These are phyloP conservation scores for Atta cephalotes DNA, from an alignment of 1,140 invertebrate genomes.

Conservation along the genomic window DNA sequence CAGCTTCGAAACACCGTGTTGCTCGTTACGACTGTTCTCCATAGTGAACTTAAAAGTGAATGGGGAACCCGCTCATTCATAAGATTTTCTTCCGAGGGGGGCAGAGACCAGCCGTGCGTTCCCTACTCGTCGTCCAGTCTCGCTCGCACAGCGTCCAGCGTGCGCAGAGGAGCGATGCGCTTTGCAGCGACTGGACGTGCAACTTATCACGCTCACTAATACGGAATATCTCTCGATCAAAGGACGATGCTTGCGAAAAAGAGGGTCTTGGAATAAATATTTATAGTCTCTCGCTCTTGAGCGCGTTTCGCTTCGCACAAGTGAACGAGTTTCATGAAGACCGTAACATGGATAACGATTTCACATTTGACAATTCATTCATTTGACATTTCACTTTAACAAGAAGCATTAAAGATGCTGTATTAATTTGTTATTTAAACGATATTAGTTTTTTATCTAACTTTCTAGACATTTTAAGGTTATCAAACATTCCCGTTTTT, in stretches of 20 bases:
- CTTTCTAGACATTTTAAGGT: background rate
- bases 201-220: slow-evolving; percentile 20
- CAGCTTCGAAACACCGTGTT: slow-evolving; percentile 21
- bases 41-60: slow-evolving; percentile 82
- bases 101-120: slow-evolving; percentile 54
- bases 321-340: background rate
- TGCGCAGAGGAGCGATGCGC: slow-evolving; percentile 15
- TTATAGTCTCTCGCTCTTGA: background rate
- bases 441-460: too few relatives aligned
- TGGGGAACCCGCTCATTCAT: slow-evolving; percentile 84
- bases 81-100: slow-evolving; percentile 83
- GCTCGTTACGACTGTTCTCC: slow-evolving; percentile 73
- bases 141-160: slow-evolving; percentile 33
- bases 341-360: background rate
- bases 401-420: background rate
- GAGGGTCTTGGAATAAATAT: slow-evolving; percentile 19
- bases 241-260: slow-evolving; percentile 22
- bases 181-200: slow-evolving; percentile 50
- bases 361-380: background rate
- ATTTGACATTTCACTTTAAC: background rate
- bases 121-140: slow-evolving; percentile 68
- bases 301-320: background rate
- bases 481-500: too few relatives aligned
- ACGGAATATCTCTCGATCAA: slow-evolving; percentile 7
- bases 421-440: slow-evolving; percentile 5